phyloP scores from a whole-genome alignment of 2,888 invertebrate genomes.

The Sabatieria punctata region DNA sequence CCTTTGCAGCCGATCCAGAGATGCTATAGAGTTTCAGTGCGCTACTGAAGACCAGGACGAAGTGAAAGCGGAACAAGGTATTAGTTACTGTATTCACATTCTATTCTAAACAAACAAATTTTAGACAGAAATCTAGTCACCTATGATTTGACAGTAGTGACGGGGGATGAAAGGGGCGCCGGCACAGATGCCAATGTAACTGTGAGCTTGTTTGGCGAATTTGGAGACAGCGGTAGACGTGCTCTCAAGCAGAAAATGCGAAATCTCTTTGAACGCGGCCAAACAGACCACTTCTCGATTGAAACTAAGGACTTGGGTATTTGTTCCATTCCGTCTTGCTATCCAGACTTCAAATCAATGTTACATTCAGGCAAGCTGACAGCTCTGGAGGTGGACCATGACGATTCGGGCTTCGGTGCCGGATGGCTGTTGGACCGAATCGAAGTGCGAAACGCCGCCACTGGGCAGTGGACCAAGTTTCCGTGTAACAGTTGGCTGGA shows the following conservation, averaged over 20 bases:
- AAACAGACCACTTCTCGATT: slow-evolving; percentile 31
- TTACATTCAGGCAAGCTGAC: background rate
- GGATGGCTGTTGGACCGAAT: slow-evolving; percentile 1
- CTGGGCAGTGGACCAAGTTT: background rate
- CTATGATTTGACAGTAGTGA: background rate
- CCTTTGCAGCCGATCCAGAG: too few species aligned
- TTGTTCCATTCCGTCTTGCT: background rate
- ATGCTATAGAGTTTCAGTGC: too few species aligned
- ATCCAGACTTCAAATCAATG: too few species aligned
- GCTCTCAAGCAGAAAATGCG: background rate
- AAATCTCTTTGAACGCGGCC: slow-evolving; percentile 28
- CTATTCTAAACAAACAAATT: too few species aligned
- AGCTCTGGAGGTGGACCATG: slow-evolving; percentile 27
- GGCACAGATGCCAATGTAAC: slow-evolving; percentile 35
- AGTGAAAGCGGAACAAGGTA: too few species aligned
- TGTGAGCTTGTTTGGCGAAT: slow-evolving; percentile 30
- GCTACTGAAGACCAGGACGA: too few species aligned
- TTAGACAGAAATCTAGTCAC: background rate
- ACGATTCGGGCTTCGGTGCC: slow-evolving; percentile 27
- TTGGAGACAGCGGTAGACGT: background rate
- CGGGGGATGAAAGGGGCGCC: slow-evolving; percentile 19
- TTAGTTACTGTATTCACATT: too few species aligned
- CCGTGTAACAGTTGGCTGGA: slow-evolving; percentile 30
- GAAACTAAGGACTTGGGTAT: slow-evolving; percentile 27
- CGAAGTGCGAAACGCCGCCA: background rate